These are phyloP conservation scores for Phataginus tricuspis DNA, from an alignment of 2,797 vertebrate genomes.

Conservation along the genomic window DNA sequence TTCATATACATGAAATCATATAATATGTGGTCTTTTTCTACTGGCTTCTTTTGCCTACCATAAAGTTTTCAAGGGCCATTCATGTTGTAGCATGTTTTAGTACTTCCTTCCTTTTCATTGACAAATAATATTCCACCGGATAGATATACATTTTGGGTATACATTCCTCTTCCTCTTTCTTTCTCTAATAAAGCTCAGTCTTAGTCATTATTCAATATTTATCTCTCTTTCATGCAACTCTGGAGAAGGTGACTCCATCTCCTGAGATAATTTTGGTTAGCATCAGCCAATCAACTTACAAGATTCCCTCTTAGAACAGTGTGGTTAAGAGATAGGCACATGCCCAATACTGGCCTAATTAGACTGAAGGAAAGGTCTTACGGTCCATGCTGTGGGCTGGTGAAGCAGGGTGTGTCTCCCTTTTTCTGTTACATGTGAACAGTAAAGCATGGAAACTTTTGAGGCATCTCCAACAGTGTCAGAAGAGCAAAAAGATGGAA, in stretches of 20 bases:
- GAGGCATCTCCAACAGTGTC: neutral
- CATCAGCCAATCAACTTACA: neutral
- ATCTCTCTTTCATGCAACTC: neutral
- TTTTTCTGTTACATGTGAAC: neutral
- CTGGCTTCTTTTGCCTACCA: neutral
- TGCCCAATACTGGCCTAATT: neutral
- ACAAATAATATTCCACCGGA: slow-evolving; percentile 26
- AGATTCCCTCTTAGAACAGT: neutral
- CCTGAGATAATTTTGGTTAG: neutral
- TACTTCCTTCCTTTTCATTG: neutral
- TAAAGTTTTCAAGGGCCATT: neutral
- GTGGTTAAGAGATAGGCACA: neutral
- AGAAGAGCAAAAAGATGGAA: neutral
- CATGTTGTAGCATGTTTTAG: neutral
- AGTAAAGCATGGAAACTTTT: slow-evolving; percentile 11
- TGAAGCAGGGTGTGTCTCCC: neutral
- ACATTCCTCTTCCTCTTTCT: neutral
- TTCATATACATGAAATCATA: slow-evolving; percentile 32
- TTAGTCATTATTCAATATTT: slow-evolving; percentile 42
- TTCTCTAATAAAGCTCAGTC: neutral
- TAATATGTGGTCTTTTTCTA: neutral
- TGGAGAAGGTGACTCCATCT: neutral
- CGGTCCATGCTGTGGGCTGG: neutral
- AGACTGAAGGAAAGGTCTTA: neutral
- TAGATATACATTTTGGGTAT: neutral